Base-by-base conservation (phyloP, 2,888 invertebrate genomes). In the Chymomyza caudatula region DNA sequence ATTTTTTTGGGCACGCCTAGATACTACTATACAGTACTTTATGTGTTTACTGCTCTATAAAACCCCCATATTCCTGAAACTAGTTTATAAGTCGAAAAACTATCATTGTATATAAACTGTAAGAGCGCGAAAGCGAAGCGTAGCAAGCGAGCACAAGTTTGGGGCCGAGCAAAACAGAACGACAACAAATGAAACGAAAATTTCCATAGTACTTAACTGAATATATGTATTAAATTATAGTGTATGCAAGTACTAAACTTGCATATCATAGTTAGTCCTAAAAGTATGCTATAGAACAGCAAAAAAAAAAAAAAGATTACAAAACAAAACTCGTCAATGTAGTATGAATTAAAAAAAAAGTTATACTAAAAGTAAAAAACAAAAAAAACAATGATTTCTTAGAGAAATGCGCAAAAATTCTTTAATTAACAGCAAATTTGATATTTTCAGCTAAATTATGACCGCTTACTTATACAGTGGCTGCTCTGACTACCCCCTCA, bases 151-250 rank as follows among this genome's bases (percentile, higher is more conserved):
- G 17, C 8, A n/a, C n/a, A 1, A 52, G 17, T 51, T 13, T 44
- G 1, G 23, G 37, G 15, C 5, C 23, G 44, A 42, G 43, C 15
- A 55, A 58, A 22, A 44, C 37, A 55, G 43, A 61, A n/a, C 6
- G 15, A 25, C 47, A 23, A 44, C 13, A 43, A 29, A 47, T 22
- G 49, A 64, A 44, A 61, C 29, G 67, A 64, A 75, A 70, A 78
- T 81, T 81, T 79, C 77, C 77, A 67, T 78, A 78, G 81, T 43
- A 17, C 20, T 60, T 78, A 78, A 81, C 71, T 61, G 60, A 56
- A 71, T 58, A 15, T 17, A 47, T 43, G 29, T 63, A 74, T 67
- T 59, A 71, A 70, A 70, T 59, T 29, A 52, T 22, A 22, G 13
- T 8, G n/a, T 54, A 29, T 29, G 29, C 23, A 29, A 23, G 29